Evolutionary conservation across 2,113 vertebrate species (phyloP).

Genomic region (Barbus barbus): DNA sequence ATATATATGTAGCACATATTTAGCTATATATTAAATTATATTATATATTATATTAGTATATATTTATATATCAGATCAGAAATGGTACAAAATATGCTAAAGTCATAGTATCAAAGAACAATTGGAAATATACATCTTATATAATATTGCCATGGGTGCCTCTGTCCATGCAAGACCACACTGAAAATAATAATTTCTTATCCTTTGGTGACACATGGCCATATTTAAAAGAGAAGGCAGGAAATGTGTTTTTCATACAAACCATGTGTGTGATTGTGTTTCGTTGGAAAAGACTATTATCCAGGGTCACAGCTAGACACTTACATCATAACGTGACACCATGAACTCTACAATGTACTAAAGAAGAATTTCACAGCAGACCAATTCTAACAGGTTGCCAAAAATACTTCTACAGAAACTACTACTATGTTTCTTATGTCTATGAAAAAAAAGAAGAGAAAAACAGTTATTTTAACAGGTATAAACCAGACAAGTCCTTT

Average conservation of each 20-base stretch:
- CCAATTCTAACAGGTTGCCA: constrained; percentile 12
- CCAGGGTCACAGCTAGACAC: not conserved
- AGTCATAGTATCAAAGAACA: not conserved
- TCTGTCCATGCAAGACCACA: not conserved
- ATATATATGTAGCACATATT: too few species aligned
- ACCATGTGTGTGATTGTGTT: constrained; percentile 48
- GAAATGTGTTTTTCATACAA: constrained; percentile 45
- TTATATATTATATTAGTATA: too few species aligned
- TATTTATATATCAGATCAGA: too few species aligned
- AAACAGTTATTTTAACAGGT: too few species aligned
- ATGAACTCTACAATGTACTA: not conserved
- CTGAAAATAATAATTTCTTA: constrained; percentile 31
- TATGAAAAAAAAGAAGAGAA: not conserved
- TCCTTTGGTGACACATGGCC: not conserved
- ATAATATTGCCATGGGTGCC: not conserved
- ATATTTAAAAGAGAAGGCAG: constrained; percentile 1
- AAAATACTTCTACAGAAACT: not conserved
- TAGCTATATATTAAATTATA: too few species aligned
- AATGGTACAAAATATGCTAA: too few species aligned
- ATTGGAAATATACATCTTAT: not conserved
- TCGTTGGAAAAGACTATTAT: not conserved
- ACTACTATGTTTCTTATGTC: not conserved
- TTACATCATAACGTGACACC: not conserved
- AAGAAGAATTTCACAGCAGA: not conserved
- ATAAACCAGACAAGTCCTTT: not conserved